Conservation (phyloP, 2,797 vertebrate genomes). For the Gastrophryne carolinensis region DNA sequence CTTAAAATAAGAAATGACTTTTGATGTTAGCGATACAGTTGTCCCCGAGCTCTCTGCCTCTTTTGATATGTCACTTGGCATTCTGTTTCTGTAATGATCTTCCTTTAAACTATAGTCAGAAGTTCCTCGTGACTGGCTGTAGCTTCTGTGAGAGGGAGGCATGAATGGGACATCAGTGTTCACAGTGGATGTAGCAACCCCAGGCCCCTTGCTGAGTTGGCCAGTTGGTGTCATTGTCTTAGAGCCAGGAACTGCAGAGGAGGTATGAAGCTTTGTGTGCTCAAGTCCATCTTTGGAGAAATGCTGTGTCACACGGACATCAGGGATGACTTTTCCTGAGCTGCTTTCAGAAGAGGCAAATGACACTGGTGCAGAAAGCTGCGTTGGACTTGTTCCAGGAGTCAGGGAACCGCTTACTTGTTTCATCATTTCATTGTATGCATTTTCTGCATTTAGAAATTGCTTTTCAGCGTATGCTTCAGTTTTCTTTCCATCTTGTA, state of each 20-base stretch:
- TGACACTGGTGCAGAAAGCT: conserved; percentile 86
- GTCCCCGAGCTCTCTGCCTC: conserved; percentile 53
- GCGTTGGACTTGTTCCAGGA: conserved; percentile 94
- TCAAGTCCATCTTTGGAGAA: conserved; percentile 91
- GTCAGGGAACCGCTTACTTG: conserved; percentile 89
- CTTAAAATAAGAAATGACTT: conserved; percentile 83
- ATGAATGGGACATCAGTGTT: conserved; percentile 64
- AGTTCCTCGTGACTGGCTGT: conserved; percentile 67
- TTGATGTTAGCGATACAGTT: conserved; percentile 68
- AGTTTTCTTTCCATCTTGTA: conserved; percentile 63
- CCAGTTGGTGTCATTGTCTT: conserved; percentile 60
- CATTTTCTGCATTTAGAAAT: conserved; percentile 85
- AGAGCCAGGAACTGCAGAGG: conserved; percentile 72
- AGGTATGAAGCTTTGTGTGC: conserved; percentile 78
- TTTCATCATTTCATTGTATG: conserved; percentile 85
- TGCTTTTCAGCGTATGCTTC: conserved; percentile 74
- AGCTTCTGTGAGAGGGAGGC: conserved; percentile 73
- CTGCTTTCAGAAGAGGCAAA: conserved; percentile 77
- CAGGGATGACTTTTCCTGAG: conserved; percentile 75
- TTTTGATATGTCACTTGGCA: conserved; percentile 56
- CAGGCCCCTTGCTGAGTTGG: conserved; percentile 60
- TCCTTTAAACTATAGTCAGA: conserved; percentile 71
- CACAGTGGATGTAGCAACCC: conserved; percentile 66
- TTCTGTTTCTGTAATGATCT: conserved; percentile 58
- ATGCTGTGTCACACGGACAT: conserved; percentile 88